Conservation (phyloP, 2,888 invertebrate species). For the Sesamia inferens region DNA sequence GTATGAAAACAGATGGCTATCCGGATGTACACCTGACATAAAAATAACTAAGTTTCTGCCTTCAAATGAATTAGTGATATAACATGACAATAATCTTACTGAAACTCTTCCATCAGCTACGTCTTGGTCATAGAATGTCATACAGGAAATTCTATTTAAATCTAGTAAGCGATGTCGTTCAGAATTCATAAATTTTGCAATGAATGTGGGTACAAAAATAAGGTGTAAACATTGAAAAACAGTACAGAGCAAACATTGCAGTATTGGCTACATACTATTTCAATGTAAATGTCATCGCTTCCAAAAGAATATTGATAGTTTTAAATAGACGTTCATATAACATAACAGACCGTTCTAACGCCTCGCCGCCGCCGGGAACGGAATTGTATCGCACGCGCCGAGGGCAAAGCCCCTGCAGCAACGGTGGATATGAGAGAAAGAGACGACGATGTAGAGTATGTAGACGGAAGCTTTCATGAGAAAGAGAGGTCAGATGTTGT, state of each 20-base stretch:
- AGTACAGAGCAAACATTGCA: not conserved
- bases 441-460: constrained; percentile 51
- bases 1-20: constrained; percentile 16
- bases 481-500: constrained; percentile 49
- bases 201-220: too few species aligned
- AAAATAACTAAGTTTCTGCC: constrained; percentile 10
- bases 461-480: constrained; percentile 10
- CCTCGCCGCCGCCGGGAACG: constrained; percentile 58
- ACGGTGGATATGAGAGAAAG: constrained; percentile 65
- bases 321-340: constrained; percentile 30
- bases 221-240: too few species aligned
- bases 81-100: not conserved
- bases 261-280: constrained; percentile 1
- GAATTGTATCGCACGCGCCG: constrained; percentile 71
- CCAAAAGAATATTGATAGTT: constrained; percentile 19
- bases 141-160: not conserved
- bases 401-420: constrained; percentile 75
- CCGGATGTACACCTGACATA: constrained; percentile 31
- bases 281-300: constrained; percentile 16
- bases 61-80: not conserved
- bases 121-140: constrained; percentile 13
- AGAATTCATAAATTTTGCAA: too few species aligned
- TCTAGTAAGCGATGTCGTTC: not conserved
- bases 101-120: not conserved
- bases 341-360: constrained; percentile 48